A percentile compares a stretch with the other conserved stretches of the same genome.
Conservation (phyloP, 2,113 vertebrate genomes). For the Clupea harengus region DNA sequence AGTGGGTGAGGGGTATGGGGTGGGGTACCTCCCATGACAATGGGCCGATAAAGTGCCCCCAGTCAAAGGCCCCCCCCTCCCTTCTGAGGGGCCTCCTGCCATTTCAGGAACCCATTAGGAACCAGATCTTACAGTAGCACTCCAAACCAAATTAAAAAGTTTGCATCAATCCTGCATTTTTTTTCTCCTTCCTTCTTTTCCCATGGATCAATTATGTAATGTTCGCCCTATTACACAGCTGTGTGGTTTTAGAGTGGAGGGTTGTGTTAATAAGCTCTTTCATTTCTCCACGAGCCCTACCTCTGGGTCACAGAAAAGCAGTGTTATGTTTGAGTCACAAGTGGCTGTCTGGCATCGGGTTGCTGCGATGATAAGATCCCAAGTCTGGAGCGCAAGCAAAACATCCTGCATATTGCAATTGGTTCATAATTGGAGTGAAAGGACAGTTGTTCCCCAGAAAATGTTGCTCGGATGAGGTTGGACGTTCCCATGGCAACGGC, state of each 20-base stretch:
- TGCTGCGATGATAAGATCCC: not conserved
- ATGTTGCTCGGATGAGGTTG: not conserved
- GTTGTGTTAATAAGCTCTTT: not conserved
- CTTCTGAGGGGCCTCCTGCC: not conserved
- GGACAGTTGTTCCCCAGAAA: not conserved
- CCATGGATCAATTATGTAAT: conserved; percentile 5
- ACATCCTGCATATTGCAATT: not conserved
- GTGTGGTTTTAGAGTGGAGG: not conserved
- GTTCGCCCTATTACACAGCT: not conserved
- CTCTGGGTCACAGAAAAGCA: not conserved
- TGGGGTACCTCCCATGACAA: conserved; percentile 25
- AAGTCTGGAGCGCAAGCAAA: not conserved
- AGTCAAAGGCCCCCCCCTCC: conserved; percentile 34
- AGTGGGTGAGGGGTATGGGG: not conserved
- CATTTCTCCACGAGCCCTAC: not conserved
- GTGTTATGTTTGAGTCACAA: not conserved
- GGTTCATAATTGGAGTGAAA: not conserved
- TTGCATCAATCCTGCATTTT: not conserved
- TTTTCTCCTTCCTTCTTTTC: not conserved
- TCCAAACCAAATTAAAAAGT: not conserved
- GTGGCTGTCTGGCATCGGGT: not conserved
- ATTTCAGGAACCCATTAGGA: not conserved
- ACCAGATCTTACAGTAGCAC: not conserved
- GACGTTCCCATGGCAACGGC: not conserved
- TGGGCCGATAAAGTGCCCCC: conserved; percentile 25